These are phyloP conservation scores for Dysidea cf. avara DNA, from an alignment of 37 sponge, comb jelly and placozoan genomes.

Conservation along the genomic window DNA sequence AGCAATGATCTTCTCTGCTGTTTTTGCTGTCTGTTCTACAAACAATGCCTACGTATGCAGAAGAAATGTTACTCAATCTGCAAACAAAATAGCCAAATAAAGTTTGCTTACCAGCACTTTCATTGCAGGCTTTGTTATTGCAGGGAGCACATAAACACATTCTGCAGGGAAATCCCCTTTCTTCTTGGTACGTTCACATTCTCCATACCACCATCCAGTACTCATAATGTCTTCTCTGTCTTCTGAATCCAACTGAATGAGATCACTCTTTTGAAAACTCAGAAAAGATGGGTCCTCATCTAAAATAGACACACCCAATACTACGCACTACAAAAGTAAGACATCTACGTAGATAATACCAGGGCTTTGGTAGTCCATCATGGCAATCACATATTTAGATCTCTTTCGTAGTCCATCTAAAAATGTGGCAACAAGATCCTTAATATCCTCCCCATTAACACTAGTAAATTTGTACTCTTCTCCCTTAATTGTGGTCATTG, in stretches of 20 bases:
- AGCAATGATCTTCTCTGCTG: slow-evolving; percentile 68
- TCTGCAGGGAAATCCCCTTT: slow-evolving; percentile 96
- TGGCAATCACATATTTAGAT: slow-evolving; percentile 87
- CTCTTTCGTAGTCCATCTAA: slow-evolving; percentile 86
- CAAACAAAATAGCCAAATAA: neutral
- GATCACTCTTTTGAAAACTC: slow-evolving; percentile 91
- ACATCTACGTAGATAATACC: too few species aligned
- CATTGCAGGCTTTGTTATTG: slow-evolving; percentile 73
- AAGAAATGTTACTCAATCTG: neutral
- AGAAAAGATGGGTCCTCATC: slow-evolving; percentile 91
- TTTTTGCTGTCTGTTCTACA: slow-evolving; percentile 60
- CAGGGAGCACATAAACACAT: slow-evolving; percentile 93
- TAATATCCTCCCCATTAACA: slow-evolving; percentile 88
- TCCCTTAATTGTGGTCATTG: slow-evolving; percentile 69
- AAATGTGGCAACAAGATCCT: slow-evolving; percentile 77
- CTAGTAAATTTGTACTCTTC: slow-evolving; percentile 95
- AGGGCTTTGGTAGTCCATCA: slow-evolving; percentile 94
- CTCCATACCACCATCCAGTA: slow-evolving; percentile 84
- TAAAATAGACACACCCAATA: slow-evolving; percentile 5
- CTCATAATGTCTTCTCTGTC: slow-evolving; percentile 88
- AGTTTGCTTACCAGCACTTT: slow-evolving; percentile 70
- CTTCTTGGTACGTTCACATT: slow-evolving; percentile 70
- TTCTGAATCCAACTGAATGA: slow-evolving; percentile 76
- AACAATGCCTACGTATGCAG: slow-evolving; percentile 51
- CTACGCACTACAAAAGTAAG: too few species aligned